Evolutionary conservation across 1,140 invertebrate species (phyloP), one percentile per base, ranked within the genome.

Genomic region (Pseudomyrmex sp.): DNA sequence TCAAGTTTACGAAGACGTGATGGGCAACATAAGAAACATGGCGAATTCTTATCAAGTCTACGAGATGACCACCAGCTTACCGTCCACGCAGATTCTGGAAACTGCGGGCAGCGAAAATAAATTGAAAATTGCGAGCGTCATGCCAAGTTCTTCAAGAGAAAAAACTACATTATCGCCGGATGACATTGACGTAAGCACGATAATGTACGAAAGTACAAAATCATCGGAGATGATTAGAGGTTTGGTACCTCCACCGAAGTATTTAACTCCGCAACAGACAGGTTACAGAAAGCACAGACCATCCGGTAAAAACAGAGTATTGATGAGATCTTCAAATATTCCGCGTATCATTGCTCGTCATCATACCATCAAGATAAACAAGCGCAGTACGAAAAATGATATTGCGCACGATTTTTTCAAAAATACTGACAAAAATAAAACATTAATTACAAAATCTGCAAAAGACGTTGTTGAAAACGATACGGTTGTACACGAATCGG

Each of bases 1-100:
- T 20, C 89, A 93, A 26, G 93, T 94, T 7, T 94, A 94, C 72
- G 92, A 94, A 46, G 93, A 94, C 66, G 93, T 94, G 0, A 94
- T 94, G 93, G 93, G 92, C 1, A 94, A 89, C 2, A 94, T 94
- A 7, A 92, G 74, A 15, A 87, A 88, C 26, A 8, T 87, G 70
- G 86, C 83, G 9, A 85, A 73, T 15, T 46, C 75, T 18, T 87
- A 88, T 23, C 68, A 87, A 2, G 74, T 84, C 7, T 20, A 80
- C 7, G 86, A 88, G 12, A 23, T 75, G 2, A 84, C 82, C 2
- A 88, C 86, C 12, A n/a, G 59, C 0, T 59, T 73, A 12, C 0
- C 74, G 0, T 18, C 73, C 0, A n/a, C 59, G 0, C 72, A 87
- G 18, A n/a, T 13, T 1, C 44, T 23, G 0, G 1, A 3, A 0